A percentile compares a stretch with the other conserved stretches of the same genome.
Evolutionary conservation across 2,113 vertebrate genomes (phyloP).

Genomic region (Sisor rabdophorus): DNA sequence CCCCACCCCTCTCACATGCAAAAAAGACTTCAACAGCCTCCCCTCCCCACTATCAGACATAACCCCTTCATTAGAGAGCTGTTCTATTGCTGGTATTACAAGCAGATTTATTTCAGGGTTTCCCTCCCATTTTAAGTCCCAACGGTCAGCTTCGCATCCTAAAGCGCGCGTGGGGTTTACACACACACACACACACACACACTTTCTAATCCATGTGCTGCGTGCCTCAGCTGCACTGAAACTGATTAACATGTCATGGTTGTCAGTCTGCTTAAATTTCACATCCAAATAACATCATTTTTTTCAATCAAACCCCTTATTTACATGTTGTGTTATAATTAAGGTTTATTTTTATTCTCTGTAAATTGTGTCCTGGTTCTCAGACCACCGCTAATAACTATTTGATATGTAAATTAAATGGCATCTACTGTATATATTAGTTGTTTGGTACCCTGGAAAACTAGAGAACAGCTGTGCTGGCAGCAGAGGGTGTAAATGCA

Average conservation of each 20-base stretch:
- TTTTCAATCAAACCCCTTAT: background rate
- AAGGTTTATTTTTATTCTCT: background rate
- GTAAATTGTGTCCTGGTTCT: no score
- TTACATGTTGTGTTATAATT: background rate
- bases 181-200: conserved; percentile 31
- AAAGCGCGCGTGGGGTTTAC: no score
- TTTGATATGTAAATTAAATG: no score
- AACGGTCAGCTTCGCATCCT: conserved; percentile 30
- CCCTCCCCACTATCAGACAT: conserved; percentile 39
- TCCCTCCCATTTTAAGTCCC: conserved; percentile 30
- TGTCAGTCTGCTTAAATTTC: conserved; percentile 60
- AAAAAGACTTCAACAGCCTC: background rate
- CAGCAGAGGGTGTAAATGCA: background rate
- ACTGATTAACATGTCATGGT: conserved; percentile 71
- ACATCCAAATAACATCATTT: conserved; percentile 41
- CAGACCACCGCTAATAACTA: background rate
- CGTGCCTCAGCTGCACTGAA: conserved; percentile 64
- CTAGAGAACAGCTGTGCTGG: conserved; percentile 6
- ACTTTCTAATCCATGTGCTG: conserved; percentile 28
- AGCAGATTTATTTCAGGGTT: conserved; percentile 51
- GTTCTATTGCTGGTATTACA: conserved; percentile 71
- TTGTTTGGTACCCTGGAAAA: background rate
- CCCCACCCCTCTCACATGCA: conserved; percentile 19
- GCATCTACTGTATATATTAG: background rate
- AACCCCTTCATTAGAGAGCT: conserved; percentile 70